These are phyloP conservation scores for Dendrocopos noguchii DNA, from an alignment of 2,113 vertebrate genomes.

Conservation along the genomic window DNA sequence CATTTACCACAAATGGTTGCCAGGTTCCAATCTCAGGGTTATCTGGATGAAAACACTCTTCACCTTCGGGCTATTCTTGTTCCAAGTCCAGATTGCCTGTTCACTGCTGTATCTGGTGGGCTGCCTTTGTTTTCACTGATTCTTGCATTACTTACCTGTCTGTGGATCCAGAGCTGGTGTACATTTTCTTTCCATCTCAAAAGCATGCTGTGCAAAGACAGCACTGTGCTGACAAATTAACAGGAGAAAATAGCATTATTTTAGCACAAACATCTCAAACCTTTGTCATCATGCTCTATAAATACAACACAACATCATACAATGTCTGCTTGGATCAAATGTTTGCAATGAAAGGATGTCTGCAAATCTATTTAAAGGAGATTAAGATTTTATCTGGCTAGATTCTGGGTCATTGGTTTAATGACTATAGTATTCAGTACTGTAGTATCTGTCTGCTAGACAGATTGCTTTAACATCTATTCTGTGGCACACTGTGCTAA, in stretches of 20 bases:
- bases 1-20: background rate
- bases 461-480: conserved; percentile 51
- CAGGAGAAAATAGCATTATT: conserved; percentile 40
- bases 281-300: conserved; percentile 55
- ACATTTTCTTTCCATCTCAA: conserved; percentile 38
- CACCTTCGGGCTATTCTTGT: background rate
- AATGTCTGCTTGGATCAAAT: conserved; percentile 42
- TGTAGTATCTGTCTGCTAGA: conserved; percentile 53
- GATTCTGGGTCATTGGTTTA: conserved; percentile 66
- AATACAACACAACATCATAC: conserved; percentile 44
- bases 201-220: conserved; percentile 12
- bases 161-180: background rate
- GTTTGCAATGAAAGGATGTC: conserved; percentile 42
- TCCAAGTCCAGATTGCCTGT: background rate
- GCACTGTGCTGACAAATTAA: conserved; percentile 50
- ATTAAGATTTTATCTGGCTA: conserved; percentile 62
- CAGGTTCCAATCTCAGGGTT: background rate
- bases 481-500: conserved; percentile 12
- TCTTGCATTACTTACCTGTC: conserved; percentile 18
- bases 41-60: background rate
- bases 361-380: conserved; percentile 55
- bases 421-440: conserved; percentile 50
- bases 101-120: background rate
- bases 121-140: background rate
- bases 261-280: conserved; percentile 58